Percentiles rank a stretch among this genome's conserved stretches.
Conservation (phyloP, 1,140 invertebrate genomes). For the Drosophila ohnishii region DNA sequence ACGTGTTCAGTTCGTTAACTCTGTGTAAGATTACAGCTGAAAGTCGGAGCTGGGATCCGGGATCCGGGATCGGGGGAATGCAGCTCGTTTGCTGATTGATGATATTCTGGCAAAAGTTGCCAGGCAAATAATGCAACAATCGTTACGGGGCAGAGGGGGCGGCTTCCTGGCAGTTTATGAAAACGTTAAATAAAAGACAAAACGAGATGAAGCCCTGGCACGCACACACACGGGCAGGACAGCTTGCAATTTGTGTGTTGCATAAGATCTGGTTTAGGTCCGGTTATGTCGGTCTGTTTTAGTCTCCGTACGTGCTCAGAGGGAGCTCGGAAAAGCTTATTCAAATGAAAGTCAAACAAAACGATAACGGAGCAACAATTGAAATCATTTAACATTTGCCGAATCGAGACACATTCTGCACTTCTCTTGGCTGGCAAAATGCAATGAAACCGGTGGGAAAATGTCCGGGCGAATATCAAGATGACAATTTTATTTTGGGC, state of each 20-base stretch:
- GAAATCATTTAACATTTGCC: slow-evolving; percentile 69
- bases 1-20: slow-evolving; percentile 3
- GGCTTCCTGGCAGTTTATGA: slow-evolving; percentile 37
- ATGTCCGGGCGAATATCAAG: slow-evolving; percentile 5
- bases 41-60: neutral
- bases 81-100: slow-evolving; percentile 58
- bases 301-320: slow-evolving; percentile 39
- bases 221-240: slow-evolving; percentile 38
- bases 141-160: neutral
- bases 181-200: slow-evolving; percentile 59
- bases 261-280: slow-evolving; percentile 25
- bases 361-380: slow-evolving; percentile 55
- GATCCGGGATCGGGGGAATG: slow-evolving; percentile 9
- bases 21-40: slow-evolving; percentile 28
- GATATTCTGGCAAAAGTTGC: slow-evolving; percentile 55
- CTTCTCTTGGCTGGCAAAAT: slow-evolving; percentile 2
- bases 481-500: slow-evolving; percentile 22
- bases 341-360: slow-evolving; percentile 53
- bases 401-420: slow-evolving; percentile 16
- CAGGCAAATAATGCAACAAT: slow-evolving; percentile 48
- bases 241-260: slow-evolving; percentile 46
- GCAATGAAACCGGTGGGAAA: slow-evolving; percentile 2
- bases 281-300: slow-evolving; percentile 3
- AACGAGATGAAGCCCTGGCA: slow-evolving; percentile 18
- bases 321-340: slow-evolving; percentile 31